phyloP scores from a whole-genome alignment of 2,888 invertebrate genomes.

The Drosophila helvetica region DNA sequence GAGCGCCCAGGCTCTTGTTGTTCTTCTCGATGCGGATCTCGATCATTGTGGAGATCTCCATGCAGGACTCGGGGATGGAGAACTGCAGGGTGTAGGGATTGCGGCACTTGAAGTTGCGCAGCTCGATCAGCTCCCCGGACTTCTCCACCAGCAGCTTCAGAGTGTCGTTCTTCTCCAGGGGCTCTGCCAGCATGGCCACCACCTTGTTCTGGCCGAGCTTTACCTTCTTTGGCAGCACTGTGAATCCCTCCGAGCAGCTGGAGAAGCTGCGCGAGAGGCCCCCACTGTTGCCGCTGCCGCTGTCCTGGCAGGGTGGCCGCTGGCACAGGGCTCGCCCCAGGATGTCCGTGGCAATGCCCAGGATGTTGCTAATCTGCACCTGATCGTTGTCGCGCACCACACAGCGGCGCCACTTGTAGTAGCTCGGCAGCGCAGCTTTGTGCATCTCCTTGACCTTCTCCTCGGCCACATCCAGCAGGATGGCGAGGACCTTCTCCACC shows the following conservation, averaged over 20 bases:
- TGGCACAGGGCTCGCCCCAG: slow-evolving; percentile 86
- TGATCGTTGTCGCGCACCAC: slow-evolving; percentile 92
- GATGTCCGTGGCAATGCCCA: slow-evolving; percentile 92
- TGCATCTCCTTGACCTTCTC: slow-evolving; percentile 88
- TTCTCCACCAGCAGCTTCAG: slow-evolving; percentile 92
- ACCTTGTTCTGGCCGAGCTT: slow-evolving; percentile 90
- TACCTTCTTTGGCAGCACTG: slow-evolving; percentile 83
- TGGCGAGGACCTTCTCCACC: slow-evolving; percentile 90
- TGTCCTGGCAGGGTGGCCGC: slow-evolving; percentile 87
- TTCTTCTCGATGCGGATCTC: slow-evolving; percentile 93
- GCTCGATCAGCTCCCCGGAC: slow-evolving; percentile 90
- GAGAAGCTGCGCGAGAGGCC: slow-evolving; percentile 81
- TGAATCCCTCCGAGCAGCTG: slow-evolving; percentile 83
- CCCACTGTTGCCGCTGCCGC: slow-evolving; percentile 85
- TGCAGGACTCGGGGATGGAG: slow-evolving; percentile 91
- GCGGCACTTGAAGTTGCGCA: slow-evolving; percentile 89
- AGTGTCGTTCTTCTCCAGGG: slow-evolving; percentile 90
- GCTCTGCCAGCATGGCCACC: slow-evolving; percentile 91
- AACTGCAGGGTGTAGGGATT: slow-evolving; percentile 94
- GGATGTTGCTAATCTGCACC: slow-evolving; percentile 92
- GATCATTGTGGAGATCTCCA: slow-evolving; percentile 92
- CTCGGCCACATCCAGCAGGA: slow-evolving; percentile 92
- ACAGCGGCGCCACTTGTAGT: slow-evolving; percentile 92
- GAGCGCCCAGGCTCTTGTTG: slow-evolving; percentile 90
- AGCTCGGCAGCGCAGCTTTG: slow-evolving; percentile 89